phyloP scores from a whole-genome alignment of 64 coral and sea anemone genomes.

The Dendronephthya gigantea region DNA sequence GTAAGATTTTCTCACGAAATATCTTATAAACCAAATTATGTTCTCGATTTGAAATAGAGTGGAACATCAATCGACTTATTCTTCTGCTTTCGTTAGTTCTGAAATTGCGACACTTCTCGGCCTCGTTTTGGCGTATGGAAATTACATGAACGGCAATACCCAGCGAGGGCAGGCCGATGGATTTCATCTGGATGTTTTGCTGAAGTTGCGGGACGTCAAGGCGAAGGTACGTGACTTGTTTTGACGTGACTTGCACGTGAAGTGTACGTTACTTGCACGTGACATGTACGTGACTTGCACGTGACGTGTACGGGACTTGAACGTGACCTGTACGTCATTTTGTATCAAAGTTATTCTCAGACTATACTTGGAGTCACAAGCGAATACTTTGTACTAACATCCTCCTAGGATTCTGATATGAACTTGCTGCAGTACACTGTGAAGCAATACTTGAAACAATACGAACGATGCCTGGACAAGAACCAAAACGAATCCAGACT shows the following conservation, averaged over 20 bases:
- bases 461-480: conserved; percentile 29
- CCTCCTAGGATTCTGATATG: conserved; percentile 39
- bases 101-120: conserved; percentile 60
- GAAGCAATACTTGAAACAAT: conserved; percentile 39
- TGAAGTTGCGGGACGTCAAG: conserved; percentile 84
- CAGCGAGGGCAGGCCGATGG: conserved; percentile 82
- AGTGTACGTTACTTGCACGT: too few relatives aligned
- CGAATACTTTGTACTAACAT: not conserved
- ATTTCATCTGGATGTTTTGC: conserved; percentile 62
- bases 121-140: conserved; percentile 68
- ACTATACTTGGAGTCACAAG: too few relatives aligned
- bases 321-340: too few relatives aligned
- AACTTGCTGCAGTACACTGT: conserved; percentile 87
- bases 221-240: conserved; percentile 39
- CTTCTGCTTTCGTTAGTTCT: conserved; percentile 24
- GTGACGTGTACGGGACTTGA: too few relatives aligned
- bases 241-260: too few relatives aligned
- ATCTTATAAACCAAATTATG: not conserved
- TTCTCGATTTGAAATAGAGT: not conserved
- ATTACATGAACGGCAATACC: conserved; percentile 97
- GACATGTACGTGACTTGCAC: too few relatives aligned
- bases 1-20: not conserved
- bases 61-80: not conserved
- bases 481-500: conserved; percentile 43
- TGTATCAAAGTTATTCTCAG: too few relatives aligned